Percentiles rank a stretch among this genome's conserved stretches.
These are phyloP conservation scores for Rhinopithecus roxellana DNA, from an alignment of 2,113 vertebrate genomes.

Conservation along the genomic window DNA sequence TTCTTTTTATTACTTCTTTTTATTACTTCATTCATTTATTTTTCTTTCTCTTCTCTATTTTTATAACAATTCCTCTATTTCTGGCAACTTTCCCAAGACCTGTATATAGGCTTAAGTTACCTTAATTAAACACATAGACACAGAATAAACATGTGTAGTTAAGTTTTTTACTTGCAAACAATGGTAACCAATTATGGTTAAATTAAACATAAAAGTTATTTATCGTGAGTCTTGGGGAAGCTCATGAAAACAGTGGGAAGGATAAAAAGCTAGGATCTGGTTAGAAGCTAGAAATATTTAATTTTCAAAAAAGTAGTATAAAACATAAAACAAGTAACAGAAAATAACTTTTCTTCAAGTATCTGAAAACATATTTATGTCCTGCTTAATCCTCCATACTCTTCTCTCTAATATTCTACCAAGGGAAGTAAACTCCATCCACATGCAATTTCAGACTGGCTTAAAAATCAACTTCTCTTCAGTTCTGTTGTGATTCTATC, in stretches of 20 bases:
- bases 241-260: neutral
- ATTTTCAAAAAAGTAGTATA: neutral
- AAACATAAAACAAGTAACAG: neutral
- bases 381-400: neutral
- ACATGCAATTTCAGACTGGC: neutral
- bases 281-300: neutral
- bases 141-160: neutral
- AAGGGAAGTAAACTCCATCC: neutral
- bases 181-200: neutral
- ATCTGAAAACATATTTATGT: neutral
- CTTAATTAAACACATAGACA: neutral
- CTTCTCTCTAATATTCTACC: neutral
- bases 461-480: neutral
- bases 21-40: neutral
- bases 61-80: neutral
- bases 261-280: neutral
- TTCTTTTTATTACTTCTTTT: neutral
- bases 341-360: neutral
- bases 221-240: neutral
- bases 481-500: neutral
- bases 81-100: neutral
- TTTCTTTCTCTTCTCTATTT: neutral
- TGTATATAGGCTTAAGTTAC: neutral
- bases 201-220: neutral
- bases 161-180: neutral